Conservation (phyloP, 53 echinoderm and acorn worm genomes). For the Crossaster papposus region DNA sequence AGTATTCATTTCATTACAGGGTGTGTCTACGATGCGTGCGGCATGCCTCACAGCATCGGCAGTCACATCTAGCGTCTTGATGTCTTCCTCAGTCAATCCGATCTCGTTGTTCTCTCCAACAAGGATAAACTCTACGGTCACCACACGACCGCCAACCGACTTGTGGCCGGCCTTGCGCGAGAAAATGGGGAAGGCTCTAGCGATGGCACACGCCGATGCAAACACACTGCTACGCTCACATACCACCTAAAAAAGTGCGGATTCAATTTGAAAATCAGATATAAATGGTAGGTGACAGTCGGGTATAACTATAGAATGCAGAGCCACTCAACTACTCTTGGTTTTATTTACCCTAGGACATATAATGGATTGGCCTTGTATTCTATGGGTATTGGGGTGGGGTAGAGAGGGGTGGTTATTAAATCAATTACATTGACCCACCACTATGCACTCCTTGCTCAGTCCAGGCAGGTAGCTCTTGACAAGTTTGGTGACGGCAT, state of each 20-base stretch:
- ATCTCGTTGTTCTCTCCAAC: conserved; percentile 66
- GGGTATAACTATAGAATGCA: too few relatives aligned
- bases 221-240: conserved; percentile 88
- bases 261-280: background rate
- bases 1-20: conserved; percentile 97
- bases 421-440: conserved; percentile 31
- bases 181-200: conserved; percentile 89
- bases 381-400: background rate
- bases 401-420: background rate
- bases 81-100: conserved; percentile 72
- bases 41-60: conserved; percentile 75
- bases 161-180: conserved; percentile 79
- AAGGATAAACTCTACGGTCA: conserved; percentile 86
- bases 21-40: conserved; percentile 89
- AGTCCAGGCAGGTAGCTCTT: conserved; percentile 79
- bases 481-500: conserved; percentile 89
- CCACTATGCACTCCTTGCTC: conserved; percentile 87
- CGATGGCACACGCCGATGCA: conserved; percentile 90
- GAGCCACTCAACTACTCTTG: too few relatives aligned
- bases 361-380: too few relatives aligned
- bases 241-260: conserved; percentile 69
- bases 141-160: conserved; percentile 60
- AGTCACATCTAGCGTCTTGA: conserved; percentile 61
- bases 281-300: too few relatives aligned
- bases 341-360: too few relatives aligned